These are phyloP conservation scores for Taenaris catops DNA, from an alignment of 2,888 invertebrate species.

Conservation along the genomic window DNA sequence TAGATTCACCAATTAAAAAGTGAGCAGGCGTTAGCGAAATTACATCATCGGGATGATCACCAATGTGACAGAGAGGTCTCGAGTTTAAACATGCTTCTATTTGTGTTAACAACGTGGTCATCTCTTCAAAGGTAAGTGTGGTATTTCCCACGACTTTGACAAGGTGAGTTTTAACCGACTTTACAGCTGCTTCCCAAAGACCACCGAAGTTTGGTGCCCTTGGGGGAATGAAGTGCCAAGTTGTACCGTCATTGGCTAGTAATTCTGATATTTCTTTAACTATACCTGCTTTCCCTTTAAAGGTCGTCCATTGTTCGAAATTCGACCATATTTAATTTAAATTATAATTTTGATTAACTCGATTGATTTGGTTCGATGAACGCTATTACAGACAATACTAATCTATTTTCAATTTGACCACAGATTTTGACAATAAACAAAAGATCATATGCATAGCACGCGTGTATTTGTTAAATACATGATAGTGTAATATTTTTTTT, in stretches of 20 bases:
- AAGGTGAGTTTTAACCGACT: slow-evolving; percentile 1
- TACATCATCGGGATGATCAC: slow-evolving; percentile 7
- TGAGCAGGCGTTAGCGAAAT: slow-evolving; percentile 13
- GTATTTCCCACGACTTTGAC: slow-evolving; percentile 8
- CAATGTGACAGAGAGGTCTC: slow-evolving; percentile 10
- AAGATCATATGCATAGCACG: no score
- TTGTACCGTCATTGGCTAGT: slow-evolving; percentile 6
- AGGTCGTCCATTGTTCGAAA: no score
- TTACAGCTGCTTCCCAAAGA: slow-evolving; percentile 4
- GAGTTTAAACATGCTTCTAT: slow-evolving; percentile 25
- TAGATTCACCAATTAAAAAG: slow-evolving; percentile 15
- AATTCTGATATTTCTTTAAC: slow-evolving; percentile 6
- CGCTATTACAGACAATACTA: no score
- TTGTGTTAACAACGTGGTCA: slow-evolving; percentile 20
- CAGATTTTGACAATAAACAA: no score
- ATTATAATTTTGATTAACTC: no score
- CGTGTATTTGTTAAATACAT: no score
- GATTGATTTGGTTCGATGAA: no score
- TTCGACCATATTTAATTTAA: no score
- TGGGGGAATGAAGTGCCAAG: slow-evolving; percentile 9
- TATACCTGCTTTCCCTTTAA: neutral
- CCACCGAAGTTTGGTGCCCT: slow-evolving; percentile 3
- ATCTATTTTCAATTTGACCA: no score
- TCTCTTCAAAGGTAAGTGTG: slow-evolving; percentile 22
- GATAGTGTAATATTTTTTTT: no score